Evolutionary conservation across 1,140 invertebrate genomes (phyloP).

Genomic region (Paramacrobiotus metropolitanus): DNA sequence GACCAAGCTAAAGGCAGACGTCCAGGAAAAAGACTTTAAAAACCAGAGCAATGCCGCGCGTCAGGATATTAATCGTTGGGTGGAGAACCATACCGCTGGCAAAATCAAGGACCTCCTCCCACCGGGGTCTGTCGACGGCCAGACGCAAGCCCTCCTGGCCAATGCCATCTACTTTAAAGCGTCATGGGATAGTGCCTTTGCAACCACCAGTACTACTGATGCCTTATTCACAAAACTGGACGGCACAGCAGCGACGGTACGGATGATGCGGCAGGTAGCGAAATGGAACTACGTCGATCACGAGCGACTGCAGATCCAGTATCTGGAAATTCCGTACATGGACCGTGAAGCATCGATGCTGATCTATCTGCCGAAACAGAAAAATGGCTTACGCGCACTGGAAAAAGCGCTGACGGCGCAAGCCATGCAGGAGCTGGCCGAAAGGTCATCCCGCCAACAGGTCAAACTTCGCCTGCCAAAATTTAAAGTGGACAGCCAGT

Average conservation of each 20-base stretch:
- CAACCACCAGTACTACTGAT: constrained; percentile 29
- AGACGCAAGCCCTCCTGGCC: constrained; percentile 36
- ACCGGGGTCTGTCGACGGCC: no score
- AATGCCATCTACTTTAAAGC: constrained; percentile 73
- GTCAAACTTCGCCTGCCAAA: background rate
- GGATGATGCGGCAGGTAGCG: background rate
- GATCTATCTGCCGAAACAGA: constrained; percentile 16
- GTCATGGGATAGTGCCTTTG: constrained; percentile 45
- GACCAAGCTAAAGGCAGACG: no score
- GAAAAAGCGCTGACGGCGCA: background rate
- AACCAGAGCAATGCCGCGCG: no score
- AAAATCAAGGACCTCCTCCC: no score
- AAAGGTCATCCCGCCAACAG: background rate
- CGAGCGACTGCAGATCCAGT: constrained; percentile 28
- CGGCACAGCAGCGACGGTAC: background rate
- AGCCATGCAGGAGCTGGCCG: background rate
- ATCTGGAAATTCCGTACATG: constrained; percentile 46
- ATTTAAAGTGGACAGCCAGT: background rate
- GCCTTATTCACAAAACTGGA: constrained; percentile 41
- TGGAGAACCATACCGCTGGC: no score
- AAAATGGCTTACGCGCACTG: constrained; percentile 8
- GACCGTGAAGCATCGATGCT: constrained; percentile 22
- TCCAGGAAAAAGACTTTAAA: no score
- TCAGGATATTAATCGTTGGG: no score
- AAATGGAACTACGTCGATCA: constrained; percentile 13